Evolutionary conservation across 2,888 invertebrate genomes (phyloP), one percentile per base, ranked within the genome.

Genomic region (Cephus rjabovi): DNA sequence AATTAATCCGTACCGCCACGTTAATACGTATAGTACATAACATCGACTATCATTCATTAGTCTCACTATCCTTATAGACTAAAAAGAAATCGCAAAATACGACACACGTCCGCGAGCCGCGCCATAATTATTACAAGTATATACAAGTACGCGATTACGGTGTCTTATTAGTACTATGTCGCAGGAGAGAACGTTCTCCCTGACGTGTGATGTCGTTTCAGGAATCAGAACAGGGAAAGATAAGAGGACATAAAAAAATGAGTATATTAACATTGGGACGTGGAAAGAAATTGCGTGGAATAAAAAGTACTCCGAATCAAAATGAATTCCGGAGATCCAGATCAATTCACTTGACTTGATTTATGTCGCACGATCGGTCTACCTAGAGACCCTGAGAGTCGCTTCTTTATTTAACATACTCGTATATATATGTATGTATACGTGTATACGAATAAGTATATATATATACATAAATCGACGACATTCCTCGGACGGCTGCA

Each of bases 191-290:
- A 23, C 23, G 56, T 56, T 56, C 56, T 40, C 15, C 6, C 56
- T 23, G 23, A 56, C 56, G 23, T 15, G 40, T 40, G 40, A 40
- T 40, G 40, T 40, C 15, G 15, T 15, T 40, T 40, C 6, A 40
- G 15, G 40, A 15, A 15, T 40, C 40, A 15, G 40, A 40, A 40
- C 40, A 40, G 40, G 69, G 70, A 79, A 40, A 71, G 73, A 82
- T 83, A 79, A 77, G 69, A 74, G 70, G 81, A 79, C 77, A 74
- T 70, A 30, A 34, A 56, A 35, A 77, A 75, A 77, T 12, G 71
- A 34, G 73, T 78, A 75, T 34, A 34, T 71, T 79, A 73, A 80
- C 68, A 69, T 77, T 68, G 80, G 84, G 81, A 85, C 82, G 80
- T 83, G 81, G 74, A 76, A 69, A 77, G 74, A 81, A 73, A 82